Evolutionary conservation across 2,113 vertebrate species (phyloP).

Genomic region (Peromyscus californicus): DNA sequence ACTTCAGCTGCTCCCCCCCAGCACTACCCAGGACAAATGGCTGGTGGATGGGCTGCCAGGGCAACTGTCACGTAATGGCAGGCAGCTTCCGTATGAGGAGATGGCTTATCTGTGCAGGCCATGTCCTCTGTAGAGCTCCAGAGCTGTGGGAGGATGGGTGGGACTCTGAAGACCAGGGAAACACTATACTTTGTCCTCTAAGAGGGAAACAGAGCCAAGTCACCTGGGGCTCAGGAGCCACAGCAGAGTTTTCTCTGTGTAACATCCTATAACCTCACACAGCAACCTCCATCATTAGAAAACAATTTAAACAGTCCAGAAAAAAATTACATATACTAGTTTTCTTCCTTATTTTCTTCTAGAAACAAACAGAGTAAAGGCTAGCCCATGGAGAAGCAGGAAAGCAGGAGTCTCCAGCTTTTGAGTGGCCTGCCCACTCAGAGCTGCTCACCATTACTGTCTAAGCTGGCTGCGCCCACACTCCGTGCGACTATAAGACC

Average conservation of each 20-base stretch:
- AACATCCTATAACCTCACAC: neutral
- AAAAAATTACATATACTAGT: neutral
- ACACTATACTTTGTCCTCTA: neutral
- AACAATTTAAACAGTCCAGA: neutral
- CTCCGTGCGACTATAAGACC: neutral
- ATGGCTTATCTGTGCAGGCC: neutral
- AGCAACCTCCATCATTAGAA: neutral
- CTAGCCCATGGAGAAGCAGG: neutral
- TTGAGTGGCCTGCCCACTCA: neutral
- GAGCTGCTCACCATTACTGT: neutral
- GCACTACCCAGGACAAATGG: neutral
- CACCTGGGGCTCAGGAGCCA: neutral
- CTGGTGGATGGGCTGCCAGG: neutral
- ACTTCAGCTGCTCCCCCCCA: neutral
- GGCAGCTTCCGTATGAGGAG: neutral
- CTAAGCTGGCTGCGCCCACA: neutral
- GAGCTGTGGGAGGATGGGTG: neutral
- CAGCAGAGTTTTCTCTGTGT: neutral
- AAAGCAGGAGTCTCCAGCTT: neutral
- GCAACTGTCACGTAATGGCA: neutral
- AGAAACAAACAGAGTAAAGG: conserved; percentile 44
- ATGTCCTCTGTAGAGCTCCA: neutral
- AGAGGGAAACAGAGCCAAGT: neutral
- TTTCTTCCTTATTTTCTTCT: neutral
- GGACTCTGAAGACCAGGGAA: neutral